A percentile compares a stretch with the other conserved stretches of the same genome.
phyloP scores from a whole-genome alignment of 2,888 invertebrate species.

The Phortica okadai region DNA sequence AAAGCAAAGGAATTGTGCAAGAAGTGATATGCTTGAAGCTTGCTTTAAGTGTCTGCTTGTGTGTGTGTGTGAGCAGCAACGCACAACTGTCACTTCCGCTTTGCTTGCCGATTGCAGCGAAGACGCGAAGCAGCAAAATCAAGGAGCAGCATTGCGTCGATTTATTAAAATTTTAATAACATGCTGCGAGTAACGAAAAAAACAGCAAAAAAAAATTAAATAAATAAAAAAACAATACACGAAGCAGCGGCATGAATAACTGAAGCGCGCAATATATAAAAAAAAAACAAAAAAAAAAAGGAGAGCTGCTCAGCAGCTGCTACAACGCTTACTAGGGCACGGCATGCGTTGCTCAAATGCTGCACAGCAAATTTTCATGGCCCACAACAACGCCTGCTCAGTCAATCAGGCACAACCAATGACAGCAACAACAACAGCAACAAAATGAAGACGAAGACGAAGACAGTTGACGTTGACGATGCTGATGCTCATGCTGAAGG shows the following conservation, averaged over 20 bases:
- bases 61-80: neutral
- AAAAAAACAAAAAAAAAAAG: neutral
- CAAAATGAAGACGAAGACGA: slow-evolving; percentile 47
- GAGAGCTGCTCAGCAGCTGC: neutral
- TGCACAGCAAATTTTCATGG: neutral
- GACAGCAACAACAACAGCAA: slow-evolving; percentile 5
- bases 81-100: slow-evolving; percentile 21
- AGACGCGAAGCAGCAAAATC: slow-evolving; percentile 36
- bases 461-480: slow-evolving; percentile 52
- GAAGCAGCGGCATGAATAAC: neutral
- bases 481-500: neutral
- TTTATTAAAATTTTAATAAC: slow-evolving; percentile 71
- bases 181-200: neutral
- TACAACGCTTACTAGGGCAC: slow-evolving; percentile 26
- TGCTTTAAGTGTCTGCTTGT: neutral
- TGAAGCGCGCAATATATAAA: neutral
- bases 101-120: neutral
- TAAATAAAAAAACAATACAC: slow-evolving; percentile 6
- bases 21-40: neutral
- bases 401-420: neutral
- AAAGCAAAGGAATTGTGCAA: neutral
- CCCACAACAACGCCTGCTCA: slow-evolving; percentile 23
- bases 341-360: slow-evolving; percentile 17
- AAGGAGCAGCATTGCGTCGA: slow-evolving; percentile 58
- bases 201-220: slow-evolving; percentile 1